Evolutionary conservation across 2,888 invertebrate genomes (phyloP).

Genomic region (Synanthedon vespiformis): DNA sequence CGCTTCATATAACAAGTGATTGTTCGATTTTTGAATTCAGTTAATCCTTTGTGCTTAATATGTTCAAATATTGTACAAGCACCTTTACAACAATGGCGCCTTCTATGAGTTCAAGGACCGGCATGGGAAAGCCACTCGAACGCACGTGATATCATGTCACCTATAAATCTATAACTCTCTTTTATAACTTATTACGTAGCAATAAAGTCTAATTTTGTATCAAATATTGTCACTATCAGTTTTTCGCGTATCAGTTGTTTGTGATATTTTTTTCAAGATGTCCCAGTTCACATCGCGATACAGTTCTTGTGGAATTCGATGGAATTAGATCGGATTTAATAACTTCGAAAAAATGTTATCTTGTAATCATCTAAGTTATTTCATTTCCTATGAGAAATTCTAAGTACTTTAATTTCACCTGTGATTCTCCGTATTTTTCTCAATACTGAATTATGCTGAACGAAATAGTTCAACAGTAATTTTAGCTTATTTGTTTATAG

Average conservation of each 20-base stretch:
- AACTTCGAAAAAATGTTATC: too few species aligned
- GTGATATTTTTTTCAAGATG: conserved; percentile 3
- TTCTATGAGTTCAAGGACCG: conserved; percentile 15
- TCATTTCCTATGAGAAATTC: too few species aligned
- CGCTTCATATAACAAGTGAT: too few species aligned
- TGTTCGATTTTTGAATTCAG: background rate
- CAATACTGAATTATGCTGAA: too few species aligned
- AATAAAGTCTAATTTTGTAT: background rate
- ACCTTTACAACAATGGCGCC: conserved; percentile 1
- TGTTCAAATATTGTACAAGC: background rate
- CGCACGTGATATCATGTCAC: conserved; percentile 11
- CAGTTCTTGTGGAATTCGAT: conserved; percentile 1
- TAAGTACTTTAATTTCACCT: too few species aligned
- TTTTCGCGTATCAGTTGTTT: conserved; percentile 10
- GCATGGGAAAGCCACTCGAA: conserved; percentile 17
- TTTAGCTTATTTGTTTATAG: too few species aligned
- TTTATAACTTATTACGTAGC: background rate
- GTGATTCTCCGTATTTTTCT: too few species aligned
- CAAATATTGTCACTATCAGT: background rate
- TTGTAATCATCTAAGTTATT: too few species aligned
- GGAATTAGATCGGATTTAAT: background rate
- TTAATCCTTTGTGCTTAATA: background rate
- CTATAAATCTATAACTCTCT: background rate
- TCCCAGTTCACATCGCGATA: conserved; percentile 5
- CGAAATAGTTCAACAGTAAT: too few species aligned